Conservation (phyloP, 2,113 vertebrate species). For the Mystacornis crossleyi region DNA sequence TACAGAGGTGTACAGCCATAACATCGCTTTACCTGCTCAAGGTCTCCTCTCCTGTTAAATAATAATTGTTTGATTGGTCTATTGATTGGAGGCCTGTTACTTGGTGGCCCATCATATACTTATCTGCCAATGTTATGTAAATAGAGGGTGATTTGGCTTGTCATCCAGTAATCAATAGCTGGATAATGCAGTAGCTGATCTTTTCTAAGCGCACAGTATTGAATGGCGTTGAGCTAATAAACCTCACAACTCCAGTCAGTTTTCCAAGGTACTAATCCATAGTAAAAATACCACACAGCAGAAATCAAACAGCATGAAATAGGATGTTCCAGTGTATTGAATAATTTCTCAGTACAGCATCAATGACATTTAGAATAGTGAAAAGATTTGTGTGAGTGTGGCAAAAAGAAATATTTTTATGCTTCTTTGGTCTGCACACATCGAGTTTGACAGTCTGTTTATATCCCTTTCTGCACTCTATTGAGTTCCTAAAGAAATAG, state of each 20-base stretch:
- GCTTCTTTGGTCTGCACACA: neutral
- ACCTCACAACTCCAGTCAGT: neutral
- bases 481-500: neutral
- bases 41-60: neutral
- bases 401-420: neutral
- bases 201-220: neutral
- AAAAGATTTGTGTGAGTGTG: neutral
- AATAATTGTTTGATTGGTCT: neutral
- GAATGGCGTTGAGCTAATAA: neutral
- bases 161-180: neutral
- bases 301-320: constrained; percentile 34
- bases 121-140: neutral
- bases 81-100: neutral
- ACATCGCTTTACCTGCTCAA: neutral
- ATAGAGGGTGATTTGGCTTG: neutral
- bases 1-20: neutral
- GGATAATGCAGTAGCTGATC: neutral
- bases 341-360: neutral
- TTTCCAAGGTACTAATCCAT: neutral
- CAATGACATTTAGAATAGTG: neutral
- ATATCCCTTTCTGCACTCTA: neutral
- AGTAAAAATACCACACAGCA: neutral
- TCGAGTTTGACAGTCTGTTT: neutral
- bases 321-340: constrained; percentile 11
- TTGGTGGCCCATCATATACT: neutral